These are phyloP conservation scores for Acanthurus leucopareius DNA, from an alignment of 2,797 vertebrate species.

Conservation along the genomic window DNA sequence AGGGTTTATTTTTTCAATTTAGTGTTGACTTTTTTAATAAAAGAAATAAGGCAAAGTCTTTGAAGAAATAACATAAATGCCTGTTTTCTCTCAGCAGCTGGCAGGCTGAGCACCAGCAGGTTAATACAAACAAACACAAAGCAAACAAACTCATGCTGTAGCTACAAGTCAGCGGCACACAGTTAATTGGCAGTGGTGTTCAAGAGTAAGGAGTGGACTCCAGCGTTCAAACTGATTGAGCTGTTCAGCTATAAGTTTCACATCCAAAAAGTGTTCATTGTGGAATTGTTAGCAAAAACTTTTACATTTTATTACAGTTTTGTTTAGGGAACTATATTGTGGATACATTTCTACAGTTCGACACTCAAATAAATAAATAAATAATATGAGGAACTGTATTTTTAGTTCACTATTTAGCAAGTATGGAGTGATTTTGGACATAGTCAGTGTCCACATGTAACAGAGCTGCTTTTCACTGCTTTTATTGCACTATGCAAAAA, in stretches of 20 bases:
- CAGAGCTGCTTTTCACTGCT: too few species aligned
- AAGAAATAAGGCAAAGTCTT: background rate
- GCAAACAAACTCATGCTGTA: background rate
- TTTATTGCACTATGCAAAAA: too few species aligned
- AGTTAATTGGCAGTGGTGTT: background rate
- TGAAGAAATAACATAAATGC: background rate
- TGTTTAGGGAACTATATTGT: background rate
- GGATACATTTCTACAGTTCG: background rate
- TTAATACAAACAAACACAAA: background rate
- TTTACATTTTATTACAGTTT: too few species aligned
- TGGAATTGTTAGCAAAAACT: background rate
- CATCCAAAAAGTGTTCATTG: background rate
- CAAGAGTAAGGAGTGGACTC: background rate
- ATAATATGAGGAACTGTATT: too few species aligned
- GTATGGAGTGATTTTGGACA: too few species aligned
- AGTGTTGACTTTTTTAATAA: background rate
- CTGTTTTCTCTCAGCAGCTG: background rate
- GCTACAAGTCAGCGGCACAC: background rate
- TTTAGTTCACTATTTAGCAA: too few species aligned
- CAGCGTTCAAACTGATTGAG: too few species aligned
- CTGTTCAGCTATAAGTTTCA: background rate
- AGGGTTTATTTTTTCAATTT: too few species aligned
- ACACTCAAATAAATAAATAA: too few species aligned
- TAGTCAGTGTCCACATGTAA: too few species aligned
- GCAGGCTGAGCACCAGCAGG: background rate